Evolutionary conservation across 2,797 vertebrate genomes (phyloP), one percentile per base, ranked within the genome.

Genomic region (Mus spretus): DNA sequence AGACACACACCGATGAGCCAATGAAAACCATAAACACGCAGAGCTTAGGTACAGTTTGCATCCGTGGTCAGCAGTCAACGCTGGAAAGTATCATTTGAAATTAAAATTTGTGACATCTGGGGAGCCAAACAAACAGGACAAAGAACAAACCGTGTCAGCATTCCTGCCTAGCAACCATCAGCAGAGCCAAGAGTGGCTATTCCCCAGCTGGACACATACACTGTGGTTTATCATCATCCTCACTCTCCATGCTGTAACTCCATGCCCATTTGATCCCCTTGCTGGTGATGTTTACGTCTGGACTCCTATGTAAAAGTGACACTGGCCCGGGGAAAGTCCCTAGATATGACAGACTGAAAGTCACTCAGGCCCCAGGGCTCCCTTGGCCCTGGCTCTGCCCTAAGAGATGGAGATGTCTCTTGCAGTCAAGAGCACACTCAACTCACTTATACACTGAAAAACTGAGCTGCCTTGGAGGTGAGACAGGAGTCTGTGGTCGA

Each of bases 401-500:
- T 81, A 44, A 37, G 22, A 82, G 28, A 28, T 6, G 31, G 26
- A 37, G 81, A 67, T 31, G 78, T 28, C 90, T 37, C 57, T 77
- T 89, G 47, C 14, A 92, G 70, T 57, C 93, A 94, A 80, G 57
- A 72, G 24, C 26, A 75, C 31, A 44, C 55, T 74, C 50, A 24
- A 7, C 8, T 59, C 31, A 6, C 0, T 2, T 11, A 28, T 40
- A 83, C 72, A 77, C 91, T 40, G 47, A 80, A 95, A 97, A 57
- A 17, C 67, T 86, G 31, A 89, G 44, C 92, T 91, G 84, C 50
- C 89, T 77, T 80, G 70, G 85, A 93, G 74, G 93, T 87, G 34
- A 94, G 82, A 92, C 17, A 40, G 57, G 59, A 92, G 86, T 84
- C 72, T 80, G 89, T 50, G 92, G 95, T 89, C 37, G 17, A 89